Conservation (phyloP, 2,113 vertebrate species). For the Nycticebus coucang region DNA sequence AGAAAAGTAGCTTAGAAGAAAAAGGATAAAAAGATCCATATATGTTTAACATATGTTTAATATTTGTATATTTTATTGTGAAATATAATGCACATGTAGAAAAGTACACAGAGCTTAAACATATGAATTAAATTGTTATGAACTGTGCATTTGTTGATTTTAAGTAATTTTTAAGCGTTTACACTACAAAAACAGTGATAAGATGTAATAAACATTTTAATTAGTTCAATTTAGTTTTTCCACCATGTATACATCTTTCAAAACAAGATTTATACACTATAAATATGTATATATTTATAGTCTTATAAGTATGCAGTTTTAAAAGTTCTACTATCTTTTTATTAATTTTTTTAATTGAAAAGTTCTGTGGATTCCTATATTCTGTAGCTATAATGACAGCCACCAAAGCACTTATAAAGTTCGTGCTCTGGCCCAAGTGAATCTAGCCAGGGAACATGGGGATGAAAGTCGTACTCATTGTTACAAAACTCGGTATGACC, state of each 20-base stretch:
- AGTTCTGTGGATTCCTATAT: background rate
- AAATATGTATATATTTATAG: no score
- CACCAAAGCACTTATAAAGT: background rate
- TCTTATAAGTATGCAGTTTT: no score
- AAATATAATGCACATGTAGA: background rate
- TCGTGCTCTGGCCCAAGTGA: background rate
- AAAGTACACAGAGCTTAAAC: background rate
- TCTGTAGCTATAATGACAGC: background rate
- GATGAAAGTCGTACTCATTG: background rate
- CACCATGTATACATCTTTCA: background rate
- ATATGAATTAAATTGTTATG: background rate
- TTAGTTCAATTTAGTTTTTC: background rate
- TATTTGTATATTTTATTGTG: background rate
- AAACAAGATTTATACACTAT: background rate
- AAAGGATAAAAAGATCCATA: background rate
- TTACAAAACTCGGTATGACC: fast-evolving
- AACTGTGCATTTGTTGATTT: background rate
- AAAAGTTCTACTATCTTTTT: background rate
- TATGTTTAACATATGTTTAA: background rate
- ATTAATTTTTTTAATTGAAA: background rate
- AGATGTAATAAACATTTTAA: background rate
- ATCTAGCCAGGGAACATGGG: background rate
- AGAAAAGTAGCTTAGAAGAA: background rate
- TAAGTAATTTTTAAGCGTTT: background rate
- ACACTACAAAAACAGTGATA: background rate